Evolutionary conservation across 2,888 invertebrate species (phyloP).

Genomic region (Drosophila ustulata): DNA sequence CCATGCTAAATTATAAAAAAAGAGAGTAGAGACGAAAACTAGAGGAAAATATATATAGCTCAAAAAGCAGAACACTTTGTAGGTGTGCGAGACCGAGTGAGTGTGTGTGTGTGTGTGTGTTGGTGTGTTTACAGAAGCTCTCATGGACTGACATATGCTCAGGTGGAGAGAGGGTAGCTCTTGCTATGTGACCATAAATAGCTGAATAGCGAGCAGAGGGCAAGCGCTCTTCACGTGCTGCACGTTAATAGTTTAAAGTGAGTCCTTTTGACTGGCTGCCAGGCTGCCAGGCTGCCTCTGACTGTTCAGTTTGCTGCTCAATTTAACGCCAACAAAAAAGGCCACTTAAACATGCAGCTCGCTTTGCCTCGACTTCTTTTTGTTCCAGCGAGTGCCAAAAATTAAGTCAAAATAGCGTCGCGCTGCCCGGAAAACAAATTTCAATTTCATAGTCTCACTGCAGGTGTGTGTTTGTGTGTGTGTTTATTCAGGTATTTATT

Average conservation of each 20-base stretch:
- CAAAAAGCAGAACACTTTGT: conserved; percentile 30
- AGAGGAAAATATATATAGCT: conserved; percentile 17
- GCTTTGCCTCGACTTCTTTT: not conserved
- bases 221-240: conserved; percentile 10
- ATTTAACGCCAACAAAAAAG: conserved; percentile 75
- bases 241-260: conserved; percentile 72
- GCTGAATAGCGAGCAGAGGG: conserved; percentile 31
- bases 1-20: conserved; percentile 44
- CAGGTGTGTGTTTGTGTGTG: conserved; percentile 22
- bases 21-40: conserved; percentile 5
- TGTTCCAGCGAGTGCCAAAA: conserved; percentile 54
- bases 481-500: conserved; percentile 59
- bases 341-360: conserved; percentile 62
- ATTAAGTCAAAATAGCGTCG: conserved; percentile 58
- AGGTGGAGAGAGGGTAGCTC: conserved; percentile 3
- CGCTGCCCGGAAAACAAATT: conserved; percentile 42
- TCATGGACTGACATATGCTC: conserved; percentile 68
- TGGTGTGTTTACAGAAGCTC: conserved; percentile 40
- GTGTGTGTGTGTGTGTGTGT: conserved; percentile 28
- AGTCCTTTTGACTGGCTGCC: conserved; percentile 62
- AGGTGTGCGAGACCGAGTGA: not conserved
- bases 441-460: conserved; percentile 58
- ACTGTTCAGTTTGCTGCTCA: conserved; percentile 49
- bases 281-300: conserved; percentile 8
- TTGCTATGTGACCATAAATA: conserved; percentile 70